phyloP scores from a whole-genome alignment of 2,113 vertebrate genomes.

The Toxostoma redivivum region DNA sequence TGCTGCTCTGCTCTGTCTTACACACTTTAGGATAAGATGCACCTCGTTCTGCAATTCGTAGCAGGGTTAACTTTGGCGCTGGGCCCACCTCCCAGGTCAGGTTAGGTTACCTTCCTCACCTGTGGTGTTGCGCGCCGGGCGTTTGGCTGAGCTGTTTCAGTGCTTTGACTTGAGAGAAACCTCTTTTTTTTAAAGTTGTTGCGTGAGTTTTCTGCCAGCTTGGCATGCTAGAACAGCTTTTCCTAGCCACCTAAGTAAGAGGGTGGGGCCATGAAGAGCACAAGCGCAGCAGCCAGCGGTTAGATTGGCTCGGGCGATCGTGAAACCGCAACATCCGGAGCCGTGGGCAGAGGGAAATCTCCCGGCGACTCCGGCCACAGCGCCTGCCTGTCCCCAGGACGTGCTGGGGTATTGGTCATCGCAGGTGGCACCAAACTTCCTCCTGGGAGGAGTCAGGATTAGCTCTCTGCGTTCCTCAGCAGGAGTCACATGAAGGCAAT shows the following conservation, averaged over 20 bases:
- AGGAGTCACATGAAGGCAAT: conserved; percentile 43
- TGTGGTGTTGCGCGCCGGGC: background rate
- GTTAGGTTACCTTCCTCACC: background rate
- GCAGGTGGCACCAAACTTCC: background rate
- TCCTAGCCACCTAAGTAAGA: conserved; percentile 44
- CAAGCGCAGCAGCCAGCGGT: background rate
- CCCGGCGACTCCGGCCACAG: background rate
- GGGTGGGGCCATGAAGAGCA: conserved; percentile 24
- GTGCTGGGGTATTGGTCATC: background rate
- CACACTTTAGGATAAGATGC: fast-evolving
- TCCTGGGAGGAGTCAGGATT: background rate
- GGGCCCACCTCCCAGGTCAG: background rate
- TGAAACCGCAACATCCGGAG: conserved; percentile 20
- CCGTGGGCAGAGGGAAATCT: background rate
- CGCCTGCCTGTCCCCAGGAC: background rate
- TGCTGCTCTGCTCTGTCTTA: background rate
- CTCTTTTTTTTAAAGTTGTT: background rate
- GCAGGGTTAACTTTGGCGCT: background rate
- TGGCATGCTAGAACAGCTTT: conserved; percentile 11
- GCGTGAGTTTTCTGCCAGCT: background rate
- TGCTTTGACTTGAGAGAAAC: background rate
- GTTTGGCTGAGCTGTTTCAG: background rate
- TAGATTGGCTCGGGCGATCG: background rate
- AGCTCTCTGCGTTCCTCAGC: background rate
- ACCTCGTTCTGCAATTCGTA: fast-evolving